Conservation (phyloP, 1,140 invertebrate species). For the Trichonephila clavipes region DNA sequence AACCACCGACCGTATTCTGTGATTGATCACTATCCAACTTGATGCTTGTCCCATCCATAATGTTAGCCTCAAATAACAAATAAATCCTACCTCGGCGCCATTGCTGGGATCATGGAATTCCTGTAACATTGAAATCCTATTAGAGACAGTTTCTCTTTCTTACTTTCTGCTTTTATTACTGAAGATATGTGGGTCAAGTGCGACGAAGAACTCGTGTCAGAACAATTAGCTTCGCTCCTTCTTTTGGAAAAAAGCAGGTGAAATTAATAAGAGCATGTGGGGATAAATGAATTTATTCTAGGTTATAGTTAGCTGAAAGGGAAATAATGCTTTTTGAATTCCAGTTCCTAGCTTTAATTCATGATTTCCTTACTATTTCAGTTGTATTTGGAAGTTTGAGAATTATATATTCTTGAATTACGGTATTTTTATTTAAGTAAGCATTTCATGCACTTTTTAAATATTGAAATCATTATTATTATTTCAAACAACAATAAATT, state of each 20-base stretch:
- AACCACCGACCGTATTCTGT: background rate
- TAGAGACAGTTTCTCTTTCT: background rate
- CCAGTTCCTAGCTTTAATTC: too few relatives aligned
- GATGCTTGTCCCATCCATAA: background rate
- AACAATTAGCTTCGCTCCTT: background rate
- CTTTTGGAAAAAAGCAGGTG: background rate
- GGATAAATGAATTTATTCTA: too few relatives aligned
- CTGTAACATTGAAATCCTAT: slow-evolving; percentile 39
- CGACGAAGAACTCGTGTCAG: background rate
- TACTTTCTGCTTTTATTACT: background rate
- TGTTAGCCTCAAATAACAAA: background rate
- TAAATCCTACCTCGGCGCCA: background rate
- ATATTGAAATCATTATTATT: too few relatives aligned
- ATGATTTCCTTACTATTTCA: too few relatives aligned
- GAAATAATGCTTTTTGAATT: too few relatives aligned
- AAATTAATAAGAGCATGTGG: background rate
- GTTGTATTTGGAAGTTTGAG: too few relatives aligned
- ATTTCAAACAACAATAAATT: too few relatives aligned
- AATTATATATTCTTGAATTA: too few relatives aligned
- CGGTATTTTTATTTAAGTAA: too few relatives aligned
- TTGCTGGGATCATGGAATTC: background rate
- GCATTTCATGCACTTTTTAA: too few relatives aligned
- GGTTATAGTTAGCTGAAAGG: too few relatives aligned
- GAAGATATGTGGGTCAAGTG: background rate
- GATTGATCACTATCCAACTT: background rate